These are phyloP conservation scores for Pogonomyrmex barbatus DNA, from an alignment of 1,140 invertebrate genomes.

Conservation along the genomic window DNA sequence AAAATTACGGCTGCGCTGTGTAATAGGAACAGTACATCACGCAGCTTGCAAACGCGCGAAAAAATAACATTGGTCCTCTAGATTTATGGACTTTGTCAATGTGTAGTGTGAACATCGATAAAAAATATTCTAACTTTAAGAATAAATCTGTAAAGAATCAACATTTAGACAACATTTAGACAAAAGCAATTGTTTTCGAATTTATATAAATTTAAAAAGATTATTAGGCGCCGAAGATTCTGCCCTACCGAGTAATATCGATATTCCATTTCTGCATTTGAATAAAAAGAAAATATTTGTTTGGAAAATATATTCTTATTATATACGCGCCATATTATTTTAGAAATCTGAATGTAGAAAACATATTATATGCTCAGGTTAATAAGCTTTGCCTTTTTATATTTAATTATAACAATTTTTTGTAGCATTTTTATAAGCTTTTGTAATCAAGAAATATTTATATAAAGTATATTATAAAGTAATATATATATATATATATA, in stretches of 20 bases:
- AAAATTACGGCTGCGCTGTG: slow-evolving; percentile 68
- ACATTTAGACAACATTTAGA: too few species aligned
- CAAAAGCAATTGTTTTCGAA: too few species aligned
- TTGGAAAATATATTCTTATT: neutral
- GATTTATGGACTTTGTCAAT: slow-evolving; percentile 53
- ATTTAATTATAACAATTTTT: neutral
- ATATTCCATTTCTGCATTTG: too few species aligned
- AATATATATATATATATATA: neutral
- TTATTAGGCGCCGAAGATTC: too few species aligned
- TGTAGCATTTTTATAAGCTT: neutral
- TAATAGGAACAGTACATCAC: slow-evolving; percentile 69
- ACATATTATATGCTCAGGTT: neutral
- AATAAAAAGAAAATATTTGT: neutral
- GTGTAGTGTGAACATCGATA: slow-evolving; percentile 36
- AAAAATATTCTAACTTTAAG: slow-evolving; percentile 45
- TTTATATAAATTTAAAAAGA: too few species aligned
- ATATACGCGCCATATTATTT: neutral
- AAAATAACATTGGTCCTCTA: slow-evolving; percentile 66
- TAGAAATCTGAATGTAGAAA: neutral
- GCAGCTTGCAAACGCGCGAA: slow-evolving; percentile 63
- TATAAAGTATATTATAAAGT: too few species aligned
- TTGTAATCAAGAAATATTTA: neutral
- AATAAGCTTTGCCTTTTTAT: neutral
- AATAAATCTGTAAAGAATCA: neutral
- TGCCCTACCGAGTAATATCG: too few species aligned